Evolutionary conservation across 2,113 vertebrate genomes (phyloP).

Genomic region (Strigops habroptila): DNA sequence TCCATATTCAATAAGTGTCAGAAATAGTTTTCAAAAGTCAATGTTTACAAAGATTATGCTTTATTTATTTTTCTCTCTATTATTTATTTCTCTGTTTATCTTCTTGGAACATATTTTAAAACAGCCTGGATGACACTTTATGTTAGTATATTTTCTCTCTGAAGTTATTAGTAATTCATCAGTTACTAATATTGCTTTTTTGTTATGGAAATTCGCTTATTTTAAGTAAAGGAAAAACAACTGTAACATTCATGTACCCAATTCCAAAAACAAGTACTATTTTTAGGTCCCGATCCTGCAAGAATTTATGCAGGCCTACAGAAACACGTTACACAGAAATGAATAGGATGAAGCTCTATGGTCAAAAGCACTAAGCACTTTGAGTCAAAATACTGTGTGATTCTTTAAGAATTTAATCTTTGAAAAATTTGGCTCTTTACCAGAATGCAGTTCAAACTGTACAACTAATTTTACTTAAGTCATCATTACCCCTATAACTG

Average conservation of each 20-base stretch:
- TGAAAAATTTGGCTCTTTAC: background rate
- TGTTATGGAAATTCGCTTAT: background rate
- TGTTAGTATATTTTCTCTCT: background rate
- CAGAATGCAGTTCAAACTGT: background rate
- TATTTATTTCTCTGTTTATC: background rate
- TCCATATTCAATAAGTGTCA: background rate
- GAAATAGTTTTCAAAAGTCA: background rate
- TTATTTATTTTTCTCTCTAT: background rate
- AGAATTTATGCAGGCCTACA: background rate
- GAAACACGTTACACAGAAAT: background rate
- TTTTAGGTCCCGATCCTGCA: background rate
- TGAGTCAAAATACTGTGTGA: background rate
- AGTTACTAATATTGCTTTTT: background rate
- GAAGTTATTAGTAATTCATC: background rate
- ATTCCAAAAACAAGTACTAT: background rate
- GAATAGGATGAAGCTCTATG: background rate
- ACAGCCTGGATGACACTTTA: background rate
- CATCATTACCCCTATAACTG: background rate
- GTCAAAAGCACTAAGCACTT: background rate
- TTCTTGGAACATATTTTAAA: background rate
- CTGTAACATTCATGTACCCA: rapidly evolving
- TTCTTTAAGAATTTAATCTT: background rate
- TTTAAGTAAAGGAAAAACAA: background rate
- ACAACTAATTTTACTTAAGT: background rate
- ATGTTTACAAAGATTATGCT: background rate